phyloP scores from a whole-genome alignment of 1,140 invertebrate species.

The Meloidogyne floridensis region DNA sequence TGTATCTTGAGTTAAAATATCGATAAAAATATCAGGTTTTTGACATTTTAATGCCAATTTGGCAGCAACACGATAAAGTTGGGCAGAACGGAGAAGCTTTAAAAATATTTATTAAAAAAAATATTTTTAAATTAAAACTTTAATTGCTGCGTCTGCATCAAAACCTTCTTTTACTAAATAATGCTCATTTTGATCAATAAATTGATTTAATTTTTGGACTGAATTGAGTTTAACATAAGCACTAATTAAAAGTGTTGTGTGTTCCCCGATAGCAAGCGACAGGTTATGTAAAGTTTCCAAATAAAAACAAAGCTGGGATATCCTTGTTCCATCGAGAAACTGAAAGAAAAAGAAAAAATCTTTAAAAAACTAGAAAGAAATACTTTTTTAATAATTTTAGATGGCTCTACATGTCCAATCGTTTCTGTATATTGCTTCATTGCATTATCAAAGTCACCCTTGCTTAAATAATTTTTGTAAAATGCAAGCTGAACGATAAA shows the following conservation, averaged over 20 bases:
- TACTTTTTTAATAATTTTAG: constrained; percentile 62
- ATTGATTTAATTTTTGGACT: constrained; percentile 47
- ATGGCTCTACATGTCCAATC: constrained; percentile 61
- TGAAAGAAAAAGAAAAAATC: constrained; percentile 33
- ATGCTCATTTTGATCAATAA: constrained; percentile 46
- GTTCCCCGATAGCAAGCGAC: constrained; percentile 51
- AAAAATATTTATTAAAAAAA: constrained; percentile 23
- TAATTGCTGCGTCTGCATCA: constrained; percentile 51
- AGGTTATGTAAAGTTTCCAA: constrained; percentile 55
- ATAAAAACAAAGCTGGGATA: constrained; percentile 56
- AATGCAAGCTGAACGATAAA: background rate
- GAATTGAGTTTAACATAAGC: constrained; percentile 55
- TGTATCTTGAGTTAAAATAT: constrained; percentile 54
- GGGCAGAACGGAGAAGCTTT: constrained; percentile 51
- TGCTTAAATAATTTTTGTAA: constrained; percentile 46
- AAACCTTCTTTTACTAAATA: constrained; percentile 23
- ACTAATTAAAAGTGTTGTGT: constrained; percentile 57
- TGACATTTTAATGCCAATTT: constrained; percentile 42
- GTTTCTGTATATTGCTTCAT: constrained; percentile 62
- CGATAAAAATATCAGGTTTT: constrained; percentile 39
- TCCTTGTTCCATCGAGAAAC: constrained; percentile 57
- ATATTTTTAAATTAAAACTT: constrained; percentile 42
- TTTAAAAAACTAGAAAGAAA: background rate
- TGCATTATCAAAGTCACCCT: constrained; percentile 63
- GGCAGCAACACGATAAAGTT: constrained; percentile 45